A percentile compares a stretch with the other conserved stretches of the same genome.
Evolutionary conservation across 2,797 vertebrate species (phyloP).

Genomic region (Malurus splendens): DNA sequence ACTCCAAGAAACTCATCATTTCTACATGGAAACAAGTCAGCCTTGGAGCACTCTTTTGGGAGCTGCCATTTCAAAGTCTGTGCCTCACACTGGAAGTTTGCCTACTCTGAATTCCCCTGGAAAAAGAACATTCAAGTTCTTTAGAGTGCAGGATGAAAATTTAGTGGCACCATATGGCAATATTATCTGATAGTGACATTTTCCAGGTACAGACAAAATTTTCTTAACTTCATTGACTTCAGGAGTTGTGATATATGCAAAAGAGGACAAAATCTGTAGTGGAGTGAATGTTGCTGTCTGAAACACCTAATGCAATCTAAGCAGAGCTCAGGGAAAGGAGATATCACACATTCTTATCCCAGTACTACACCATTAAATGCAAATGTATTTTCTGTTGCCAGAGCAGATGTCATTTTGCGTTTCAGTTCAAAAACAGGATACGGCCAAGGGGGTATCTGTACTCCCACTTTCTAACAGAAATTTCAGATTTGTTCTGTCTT

Average conservation of each 20-base stretch:
- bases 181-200: neutral
- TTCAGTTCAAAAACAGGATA: neutral
- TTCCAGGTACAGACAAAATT: neutral
- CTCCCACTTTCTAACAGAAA: neutral
- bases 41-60: neutral
- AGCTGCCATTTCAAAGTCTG: constrained; percentile 6
- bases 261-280: neutral
- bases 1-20: neutral
- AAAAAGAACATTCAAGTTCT: neutral
- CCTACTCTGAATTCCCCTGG: neutral
- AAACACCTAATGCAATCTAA: neutral
- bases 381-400: neutral
- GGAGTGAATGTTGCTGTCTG: neutral
- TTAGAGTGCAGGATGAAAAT: neutral
- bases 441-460: neutral
- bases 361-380: neutral
- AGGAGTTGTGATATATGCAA: neutral
- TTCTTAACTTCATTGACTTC: neutral
- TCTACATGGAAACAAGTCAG: neutral
- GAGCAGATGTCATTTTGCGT: neutral
- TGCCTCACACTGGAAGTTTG: neutral
- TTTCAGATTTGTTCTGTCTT: neutral
- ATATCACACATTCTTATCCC: neutral
- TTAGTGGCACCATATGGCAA: neutral
- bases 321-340: neutral